These are phyloP conservation scores for Philotrypesis tridentata DNA, from an alignment of 1,140 invertebrate genomes.

Conservation along the genomic window DNA sequence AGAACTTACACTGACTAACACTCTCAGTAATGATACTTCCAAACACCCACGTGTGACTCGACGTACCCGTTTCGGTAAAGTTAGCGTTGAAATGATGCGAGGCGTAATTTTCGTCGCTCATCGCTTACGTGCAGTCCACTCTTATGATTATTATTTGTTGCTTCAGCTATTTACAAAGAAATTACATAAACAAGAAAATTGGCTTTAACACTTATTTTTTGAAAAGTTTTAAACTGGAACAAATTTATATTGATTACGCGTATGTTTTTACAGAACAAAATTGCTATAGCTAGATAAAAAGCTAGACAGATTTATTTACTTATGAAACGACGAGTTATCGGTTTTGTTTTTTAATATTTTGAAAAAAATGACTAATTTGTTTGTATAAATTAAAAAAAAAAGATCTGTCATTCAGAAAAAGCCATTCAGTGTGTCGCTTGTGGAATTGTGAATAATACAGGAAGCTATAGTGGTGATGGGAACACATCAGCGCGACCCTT, in stretches of 20 bases:
- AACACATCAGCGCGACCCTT: neutral
- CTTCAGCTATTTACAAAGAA: neutral
- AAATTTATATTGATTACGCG: too few relatives aligned
- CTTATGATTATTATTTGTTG: constrained; percentile 19
- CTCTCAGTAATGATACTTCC: constrained; percentile 58
- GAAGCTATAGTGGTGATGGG: neutral
- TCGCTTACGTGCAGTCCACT: constrained; percentile 56
- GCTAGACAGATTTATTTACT: too few relatives aligned
- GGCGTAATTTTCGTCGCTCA: constrained; percentile 51
- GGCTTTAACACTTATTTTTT: neutral
- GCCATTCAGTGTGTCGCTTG: neutral
- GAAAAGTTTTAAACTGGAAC: neutral
- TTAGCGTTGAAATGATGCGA: constrained; percentile 49
- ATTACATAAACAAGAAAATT: neutral
- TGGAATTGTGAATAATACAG: neutral
- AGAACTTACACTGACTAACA: constrained; percentile 53
- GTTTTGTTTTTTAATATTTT: neutral
- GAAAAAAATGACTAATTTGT: neutral
- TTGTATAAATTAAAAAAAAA: too few relatives aligned
- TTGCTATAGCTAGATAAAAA: too few relatives aligned
- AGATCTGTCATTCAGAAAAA: neutral
- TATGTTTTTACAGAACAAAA: too few relatives aligned
- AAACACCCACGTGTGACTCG: constrained; percentile 65
- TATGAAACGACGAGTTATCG: too few relatives aligned
- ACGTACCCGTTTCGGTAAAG: constrained; percentile 72